A percentile compares a stretch with the other conserved stretches of the same genome.
phyloP scores from a whole-genome alignment of 92 coral and sea anemone species.

The Epizoanthus stellaris region DNA sequence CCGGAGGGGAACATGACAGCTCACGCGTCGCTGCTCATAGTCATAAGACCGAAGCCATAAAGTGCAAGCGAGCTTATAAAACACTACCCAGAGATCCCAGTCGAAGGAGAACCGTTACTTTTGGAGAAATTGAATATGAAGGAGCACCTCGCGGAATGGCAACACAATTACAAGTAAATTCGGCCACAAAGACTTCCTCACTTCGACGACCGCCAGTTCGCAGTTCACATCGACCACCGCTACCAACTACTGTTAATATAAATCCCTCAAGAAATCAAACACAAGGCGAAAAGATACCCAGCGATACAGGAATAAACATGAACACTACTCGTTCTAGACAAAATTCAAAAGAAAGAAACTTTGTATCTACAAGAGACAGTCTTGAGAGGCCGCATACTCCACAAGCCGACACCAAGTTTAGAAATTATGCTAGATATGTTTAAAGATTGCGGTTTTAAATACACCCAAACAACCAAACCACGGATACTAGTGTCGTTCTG shows the following conservation, averaged over 20 bases:
- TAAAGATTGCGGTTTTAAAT: conserved; percentile 14
- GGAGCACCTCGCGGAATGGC: conserved; percentile 10
- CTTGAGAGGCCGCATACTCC: not conserved
- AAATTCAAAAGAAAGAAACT: not conserved
- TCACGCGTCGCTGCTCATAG: conserved; percentile 8
- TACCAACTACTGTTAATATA: conserved; percentile 3
- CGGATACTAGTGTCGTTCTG: not conserved
- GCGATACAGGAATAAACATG: not conserved
- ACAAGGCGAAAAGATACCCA: not conserved
- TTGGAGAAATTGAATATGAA: conserved; percentile 72
- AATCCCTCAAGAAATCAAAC: not conserved
- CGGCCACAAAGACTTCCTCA: conserved; percentile 26
- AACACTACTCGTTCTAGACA: not conserved
- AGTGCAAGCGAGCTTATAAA: conserved; percentile 59
- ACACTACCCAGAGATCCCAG: conserved; percentile 52
- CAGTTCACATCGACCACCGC: conserved; percentile 23
- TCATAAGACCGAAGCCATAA: conserved; percentile 35
- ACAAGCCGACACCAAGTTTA: conserved; percentile 6
- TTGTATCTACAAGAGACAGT: conserved; percentile 1
- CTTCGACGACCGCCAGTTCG: conserved; percentile 26
- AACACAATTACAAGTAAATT: conserved; percentile 19
- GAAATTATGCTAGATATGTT: not conserved
- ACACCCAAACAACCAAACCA: conserved; percentile 2
- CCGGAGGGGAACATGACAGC: not conserved
- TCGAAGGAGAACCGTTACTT: conserved; percentile 88